A percentile compares a stretch with the other conserved stretches of the same genome.
Conservation (phyloP, 2,113 vertebrate species). For the Heterotilapia buettikoferi region DNA sequence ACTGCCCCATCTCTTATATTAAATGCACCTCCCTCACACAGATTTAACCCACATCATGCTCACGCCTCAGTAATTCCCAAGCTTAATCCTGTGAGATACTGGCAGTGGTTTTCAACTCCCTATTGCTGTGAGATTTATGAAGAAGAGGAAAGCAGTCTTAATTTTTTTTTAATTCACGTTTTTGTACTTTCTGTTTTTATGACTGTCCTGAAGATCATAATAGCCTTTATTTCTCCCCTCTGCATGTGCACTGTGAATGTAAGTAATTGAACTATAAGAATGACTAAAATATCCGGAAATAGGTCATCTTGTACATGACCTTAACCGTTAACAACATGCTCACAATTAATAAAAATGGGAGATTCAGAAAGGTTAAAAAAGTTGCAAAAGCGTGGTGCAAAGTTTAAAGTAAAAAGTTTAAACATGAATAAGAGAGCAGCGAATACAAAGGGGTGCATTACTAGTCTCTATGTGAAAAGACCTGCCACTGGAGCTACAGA, state of each 20-base stretch:
- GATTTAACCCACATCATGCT: slow-evolving; percentile 30
- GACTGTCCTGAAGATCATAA: background rate
- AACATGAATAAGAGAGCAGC: background rate
- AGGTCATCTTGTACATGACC: background rate
- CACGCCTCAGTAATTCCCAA: slow-evolving; percentile 30
- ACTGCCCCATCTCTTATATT: slow-evolving; percentile 59
- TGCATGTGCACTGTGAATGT: background rate
- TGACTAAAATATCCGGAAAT: background rate
- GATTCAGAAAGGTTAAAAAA: background rate
- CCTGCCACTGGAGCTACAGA: slow-evolving; percentile 23
- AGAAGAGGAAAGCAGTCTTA: background rate
- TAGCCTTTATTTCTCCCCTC: background rate
- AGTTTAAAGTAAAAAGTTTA: background rate
- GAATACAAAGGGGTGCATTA: slow-evolving; percentile 1
- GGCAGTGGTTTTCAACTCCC: slow-evolving; percentile 18
- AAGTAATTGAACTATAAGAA: background rate
- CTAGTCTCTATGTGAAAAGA: slow-evolving; percentile 22
- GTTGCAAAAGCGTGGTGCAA: background rate
- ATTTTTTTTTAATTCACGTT: background rate
- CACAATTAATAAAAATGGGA: background rate
- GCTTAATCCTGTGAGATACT: slow-evolving; percentile 47
- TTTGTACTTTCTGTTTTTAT: background rate
- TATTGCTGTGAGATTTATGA: slow-evolving; percentile 21
- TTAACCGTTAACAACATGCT: background rate
- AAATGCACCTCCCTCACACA: slow-evolving; percentile 36